These are phyloP conservation scores for Burhinus oedicnemus DNA, from an alignment of 2,113 vertebrate genomes.

Conservation along the genomic window DNA sequence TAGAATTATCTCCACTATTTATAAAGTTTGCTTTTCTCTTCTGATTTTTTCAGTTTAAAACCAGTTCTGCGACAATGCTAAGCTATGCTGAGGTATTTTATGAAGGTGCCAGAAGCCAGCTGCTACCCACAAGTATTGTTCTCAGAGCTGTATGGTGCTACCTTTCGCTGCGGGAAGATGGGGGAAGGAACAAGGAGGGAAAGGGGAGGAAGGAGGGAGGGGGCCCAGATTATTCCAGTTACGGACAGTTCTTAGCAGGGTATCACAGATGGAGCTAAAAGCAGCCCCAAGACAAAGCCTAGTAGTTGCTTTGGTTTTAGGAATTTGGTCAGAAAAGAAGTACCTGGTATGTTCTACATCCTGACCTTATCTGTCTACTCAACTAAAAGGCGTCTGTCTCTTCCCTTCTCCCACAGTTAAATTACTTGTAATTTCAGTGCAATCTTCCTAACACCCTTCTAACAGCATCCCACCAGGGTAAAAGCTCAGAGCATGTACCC, in stretches of 20 bases:
- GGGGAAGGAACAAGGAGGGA: not conserved
- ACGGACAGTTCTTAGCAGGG: constrained; percentile 8
- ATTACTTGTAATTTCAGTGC: not conserved
- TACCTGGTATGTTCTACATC: not conserved
- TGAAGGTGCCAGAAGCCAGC: constrained; percentile 83
- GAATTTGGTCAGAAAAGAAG: not conserved
- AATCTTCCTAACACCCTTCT: not conserved
- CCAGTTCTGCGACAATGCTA: constrained; percentile 82
- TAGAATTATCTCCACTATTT: constrained; percentile 84
- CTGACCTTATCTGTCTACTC: not conserved
- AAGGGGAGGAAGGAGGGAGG: not conserved
- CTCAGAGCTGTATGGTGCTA: constrained; percentile 69
- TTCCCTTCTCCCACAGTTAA: not conserved
- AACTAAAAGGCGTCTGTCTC: not conserved
- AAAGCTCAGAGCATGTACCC: not conserved
- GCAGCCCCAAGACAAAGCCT: not conserved
- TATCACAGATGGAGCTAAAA: not conserved
- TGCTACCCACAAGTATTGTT: constrained; percentile 70
- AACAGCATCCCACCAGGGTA: not conserved
- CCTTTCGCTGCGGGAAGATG: constrained; percentile 30
- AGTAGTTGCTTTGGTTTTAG: not conserved
- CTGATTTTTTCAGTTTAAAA: constrained; percentile 84
- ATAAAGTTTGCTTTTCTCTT: constrained; percentile 78
- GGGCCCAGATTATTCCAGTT: constrained; percentile 40
- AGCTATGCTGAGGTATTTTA: constrained; percentile 97